Percentiles rank a stretch among this genome's conserved stretches.
Evolutionary conservation across 2,113 vertebrate genomes (phyloP).

Genomic region (Herpailurus yagouaroundi): DNA sequence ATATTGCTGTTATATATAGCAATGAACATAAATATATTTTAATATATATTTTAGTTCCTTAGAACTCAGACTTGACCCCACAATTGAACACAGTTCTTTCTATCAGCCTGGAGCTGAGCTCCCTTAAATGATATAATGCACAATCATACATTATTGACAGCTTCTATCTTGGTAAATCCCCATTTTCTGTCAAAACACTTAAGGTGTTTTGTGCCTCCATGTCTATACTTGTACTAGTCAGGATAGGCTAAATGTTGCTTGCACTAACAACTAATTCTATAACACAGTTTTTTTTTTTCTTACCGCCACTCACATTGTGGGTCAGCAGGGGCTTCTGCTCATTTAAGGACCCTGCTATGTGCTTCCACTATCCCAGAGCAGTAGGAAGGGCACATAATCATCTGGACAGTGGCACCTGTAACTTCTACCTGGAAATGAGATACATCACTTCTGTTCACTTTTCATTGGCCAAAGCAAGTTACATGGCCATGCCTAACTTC

Average conservation of each 20-base stretch:
- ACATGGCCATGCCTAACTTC: neutral
- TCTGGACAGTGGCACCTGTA: neutral
- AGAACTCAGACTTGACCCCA: neutral
- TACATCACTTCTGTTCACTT: neutral
- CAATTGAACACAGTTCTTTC: neutral
- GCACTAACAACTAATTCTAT: neutral
- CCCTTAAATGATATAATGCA: neutral
- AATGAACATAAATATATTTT: neutral
- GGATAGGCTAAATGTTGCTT: neutral
- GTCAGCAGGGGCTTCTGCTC: neutral
- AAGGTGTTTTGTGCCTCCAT: neutral
- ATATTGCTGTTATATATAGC: neutral
- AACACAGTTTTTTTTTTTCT: neutral
- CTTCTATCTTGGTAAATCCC: neutral
- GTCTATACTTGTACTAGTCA: neutral
- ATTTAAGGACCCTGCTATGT: neutral
- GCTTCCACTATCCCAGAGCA: neutral
- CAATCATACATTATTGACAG: neutral
- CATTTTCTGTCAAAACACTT: neutral
- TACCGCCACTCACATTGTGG: neutral
- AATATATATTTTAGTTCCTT: neutral
- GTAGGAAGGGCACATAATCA: fast-evolving
- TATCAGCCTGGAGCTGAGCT: neutral
- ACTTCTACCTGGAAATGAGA: neutral
- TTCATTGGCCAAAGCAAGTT: neutral